Evolutionary conservation across 2,888 invertebrate species (phyloP), one percentile per base, ranked within the genome.

Genomic region (Steinernema scapterisci): DNA sequence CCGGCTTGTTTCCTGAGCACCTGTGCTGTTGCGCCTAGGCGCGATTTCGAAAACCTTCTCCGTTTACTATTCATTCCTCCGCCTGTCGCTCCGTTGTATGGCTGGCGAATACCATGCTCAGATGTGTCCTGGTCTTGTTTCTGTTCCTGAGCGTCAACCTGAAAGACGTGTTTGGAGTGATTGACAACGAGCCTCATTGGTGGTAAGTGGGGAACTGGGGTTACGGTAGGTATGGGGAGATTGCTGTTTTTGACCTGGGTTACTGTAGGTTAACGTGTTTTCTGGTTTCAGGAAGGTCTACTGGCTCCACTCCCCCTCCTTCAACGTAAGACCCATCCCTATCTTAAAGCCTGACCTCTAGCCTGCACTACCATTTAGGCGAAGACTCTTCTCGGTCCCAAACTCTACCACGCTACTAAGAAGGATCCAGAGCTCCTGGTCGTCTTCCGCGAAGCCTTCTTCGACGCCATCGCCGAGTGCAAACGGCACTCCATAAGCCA

Each of bases 1-100:
- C 27, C 38, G 63, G 63, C 27, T 63, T 63, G 16, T 63, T 63
- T 27, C 63, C 63, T 63, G 27, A 48, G 63, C 63, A 63, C 63
- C 63, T 63, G 63, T 21, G 54, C 54, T 21, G 27, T n/a, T 5
- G 48, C 48, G 48, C 13, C 48, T 44, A 63, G 63, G 63, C 63
- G 63, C 63, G n/a, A 21, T 52, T 52, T 21, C 19, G 52, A 52
- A 52, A 52, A 52, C 52, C 19, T 23, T 2, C 3, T 21, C 52
- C 31, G 16, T 63, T 63, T 27, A 11, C 63, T 16, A 16, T 31
- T 63, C 31, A 25, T 16, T 31, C 21, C 16, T 16, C 63, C 38
- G 38, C 38, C 38, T 25, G 54, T 1, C 63, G 63, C n/a, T n/a
- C 11, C 63, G 27, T 63, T 63, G 63, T 63, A 63, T 63, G 63